phyloP scores from a whole-genome alignment of 2,888 invertebrate genomes.

The Pantelozetes paolii region DNA sequence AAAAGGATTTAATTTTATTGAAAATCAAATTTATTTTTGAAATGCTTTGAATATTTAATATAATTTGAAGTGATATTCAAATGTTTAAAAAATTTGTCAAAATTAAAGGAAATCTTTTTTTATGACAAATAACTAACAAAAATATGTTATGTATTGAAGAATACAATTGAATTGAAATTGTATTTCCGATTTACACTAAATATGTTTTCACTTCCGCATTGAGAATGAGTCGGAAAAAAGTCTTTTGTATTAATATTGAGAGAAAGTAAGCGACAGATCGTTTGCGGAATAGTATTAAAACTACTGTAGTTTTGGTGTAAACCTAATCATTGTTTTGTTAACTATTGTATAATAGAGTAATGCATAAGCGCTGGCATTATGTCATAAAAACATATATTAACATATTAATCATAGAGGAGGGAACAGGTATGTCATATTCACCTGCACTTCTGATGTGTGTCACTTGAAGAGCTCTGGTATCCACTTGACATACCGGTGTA shows the following conservation, averaged over 20 bases:
- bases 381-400: neutral
- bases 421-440: conserved; percentile 19
- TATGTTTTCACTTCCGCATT: neutral
- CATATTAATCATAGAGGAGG: neutral
- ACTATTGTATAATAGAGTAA: neutral
- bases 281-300: neutral
- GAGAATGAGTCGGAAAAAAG: conserved; percentile 11
- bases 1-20: neutral
- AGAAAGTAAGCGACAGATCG: neutral
- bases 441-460: conserved; percentile 13
- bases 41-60: too few species aligned
- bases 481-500: neutral
- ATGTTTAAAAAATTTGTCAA: neutral
- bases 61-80: neutral
- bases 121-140: too few species aligned
- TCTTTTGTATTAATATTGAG: neutral
- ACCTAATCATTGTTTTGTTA: neutral
- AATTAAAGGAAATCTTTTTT: neutral
- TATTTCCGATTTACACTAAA: too few species aligned
- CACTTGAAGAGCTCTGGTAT: conserved; percentile 7
- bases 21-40: neutral
- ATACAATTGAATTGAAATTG: conserved; percentile 13
- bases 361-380: neutral
- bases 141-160: neutral
- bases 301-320: neutral